Base-by-base conservation (phyloP, 35 echinoderm and acorn worm genomes). In the Acanthaster planci region DNA sequence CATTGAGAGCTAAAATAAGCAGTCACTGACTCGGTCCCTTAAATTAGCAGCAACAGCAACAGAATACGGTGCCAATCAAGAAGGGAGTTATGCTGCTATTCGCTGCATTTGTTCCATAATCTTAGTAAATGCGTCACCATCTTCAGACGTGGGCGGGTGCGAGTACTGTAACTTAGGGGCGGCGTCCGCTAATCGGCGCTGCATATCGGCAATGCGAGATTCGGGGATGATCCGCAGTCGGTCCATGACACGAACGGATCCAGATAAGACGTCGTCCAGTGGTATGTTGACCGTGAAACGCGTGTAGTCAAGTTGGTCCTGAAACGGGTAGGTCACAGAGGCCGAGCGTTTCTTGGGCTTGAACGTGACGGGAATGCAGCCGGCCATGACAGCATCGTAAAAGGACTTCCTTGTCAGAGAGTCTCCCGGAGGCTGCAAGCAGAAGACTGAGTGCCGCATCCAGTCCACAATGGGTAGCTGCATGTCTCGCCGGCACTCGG, bases 281-380 rank as follows among this genome's bases (percentile, higher is more conserved):
- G 83, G 83, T 55, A 92, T 86, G 56, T 92, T 92, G 12, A 86
- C 22, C 4, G 76, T 81, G 52, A 92, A 92, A 51, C 84, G 52
- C 39, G 84, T 51, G 40, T 92, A 92, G 59, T 92, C 84, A 2
- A 92, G 51, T 4, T 38, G 36, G 19, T 80, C 75, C 40, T 92
- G 84, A 76, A 92, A 92, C 12, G 90, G 90, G 40, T 92, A 92
- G 29, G 38, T 81, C 6, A 92, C 90, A 38, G 27, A 47, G 8
- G 47, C 67, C 10, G 86, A 60, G 40, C 87, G 68, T 1, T 59
- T 78, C 57, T 89, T 82, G 19, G 90, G 84, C 81, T 42, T 59
- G 54, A 92, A 92, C 7, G 83, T 92, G 18, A 92, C 90, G 8
- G 90, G 90, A 30, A 92, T 92, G 58, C 90, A 92, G 23, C 90